Percentiles rank a stretch among this genome's conserved stretches.
Evolutionary conservation across 2,888 invertebrate species (phyloP).

Genomic region (Ephialtes manifestator): DNA sequence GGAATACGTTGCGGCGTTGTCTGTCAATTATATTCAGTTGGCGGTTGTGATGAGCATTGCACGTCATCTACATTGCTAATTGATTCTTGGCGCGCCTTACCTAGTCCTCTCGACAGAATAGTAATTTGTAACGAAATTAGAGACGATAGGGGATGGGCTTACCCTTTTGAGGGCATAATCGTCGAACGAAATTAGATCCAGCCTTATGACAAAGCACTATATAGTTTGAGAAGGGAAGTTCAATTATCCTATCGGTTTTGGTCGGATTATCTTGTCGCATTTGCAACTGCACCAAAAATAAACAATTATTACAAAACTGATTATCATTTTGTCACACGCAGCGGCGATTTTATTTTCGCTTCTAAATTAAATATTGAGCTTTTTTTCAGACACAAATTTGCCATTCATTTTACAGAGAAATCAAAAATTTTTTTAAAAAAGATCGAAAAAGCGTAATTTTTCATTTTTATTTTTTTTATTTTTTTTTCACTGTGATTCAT

Average conservation of each 20-base stretch:
- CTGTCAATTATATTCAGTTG: background rate
- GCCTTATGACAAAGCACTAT: background rate
- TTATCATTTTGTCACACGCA: too few species aligned
- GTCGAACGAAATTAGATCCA: background rate
- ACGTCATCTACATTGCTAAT: slow-evolving; percentile 6
- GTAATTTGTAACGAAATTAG: slow-evolving; percentile 9
- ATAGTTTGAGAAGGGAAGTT: background rate
- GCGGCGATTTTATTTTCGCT: too few species aligned
- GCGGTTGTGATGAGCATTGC: background rate
- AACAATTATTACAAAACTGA: too few species aligned
- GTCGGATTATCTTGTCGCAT: background rate
- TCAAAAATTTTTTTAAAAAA: too few species aligned
- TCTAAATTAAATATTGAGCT: too few species aligned
- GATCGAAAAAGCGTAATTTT: too few species aligned
- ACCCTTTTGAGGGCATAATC: background rate
- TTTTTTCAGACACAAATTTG: too few species aligned
- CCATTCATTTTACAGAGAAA: too few species aligned
- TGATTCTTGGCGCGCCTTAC: background rate
- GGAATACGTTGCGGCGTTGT: background rate
- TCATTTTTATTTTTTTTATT: too few species aligned
- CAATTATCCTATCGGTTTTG: background rate
- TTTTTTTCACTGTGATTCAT: too few species aligned
- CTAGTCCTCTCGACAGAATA: background rate
- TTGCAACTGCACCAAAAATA: too few species aligned
- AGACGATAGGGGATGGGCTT: background rate